phyloP scores from a whole-genome alignment of 2,888 invertebrate species.

The Octodonta nipae region DNA sequence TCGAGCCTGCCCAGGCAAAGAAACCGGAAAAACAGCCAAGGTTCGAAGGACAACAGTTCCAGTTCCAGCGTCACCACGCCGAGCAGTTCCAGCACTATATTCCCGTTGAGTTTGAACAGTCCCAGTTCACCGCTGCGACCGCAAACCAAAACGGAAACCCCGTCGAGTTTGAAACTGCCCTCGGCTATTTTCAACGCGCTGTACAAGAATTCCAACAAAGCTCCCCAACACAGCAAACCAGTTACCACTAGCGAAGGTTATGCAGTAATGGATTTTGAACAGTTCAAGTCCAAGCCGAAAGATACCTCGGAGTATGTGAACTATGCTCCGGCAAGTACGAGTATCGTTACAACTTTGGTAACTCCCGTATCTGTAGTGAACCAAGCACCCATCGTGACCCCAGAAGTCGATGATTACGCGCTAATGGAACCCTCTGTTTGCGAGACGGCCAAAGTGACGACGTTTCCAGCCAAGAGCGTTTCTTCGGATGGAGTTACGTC shows the following conservation, averaged over 20 bases:
- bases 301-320: slow-evolving; percentile 30
- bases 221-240: neutral
- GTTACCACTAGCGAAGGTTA: slow-evolving; percentile 17
- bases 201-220: slow-evolving; percentile 17
- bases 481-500: slow-evolving; percentile 16
- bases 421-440: slow-evolving; percentile 32
- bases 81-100: slow-evolving; percentile 47
- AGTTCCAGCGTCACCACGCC: slow-evolving; percentile 41
- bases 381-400: slow-evolving; percentile 7
- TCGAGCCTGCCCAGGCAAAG: slow-evolving; percentile 35
- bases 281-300: slow-evolving; percentile 10
- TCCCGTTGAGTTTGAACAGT: slow-evolving; percentile 50
- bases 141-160: slow-evolving; percentile 21
- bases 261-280: slow-evolving; percentile 30
- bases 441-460: slow-evolving; percentile 5
- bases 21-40: slow-evolving; percentile 17
- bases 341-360: slow-evolving; percentile 19
- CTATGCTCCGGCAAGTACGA: slow-evolving; percentile 22
- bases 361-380: no score
- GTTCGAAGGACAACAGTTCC: slow-evolving; percentile 35
- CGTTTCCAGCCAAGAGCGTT: neutral
- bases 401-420: slow-evolving; percentile 37
- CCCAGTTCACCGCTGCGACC: slow-evolving; percentile 48
- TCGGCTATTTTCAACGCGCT: slow-evolving; percentile 23
- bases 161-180: slow-evolving; percentile 23